Percentiles rank a stretch among this genome's conserved stretches.
phyloP scores from a whole-genome alignment of 2,888 invertebrate genomes.

The Sarcophaga caerulescens region DNA sequence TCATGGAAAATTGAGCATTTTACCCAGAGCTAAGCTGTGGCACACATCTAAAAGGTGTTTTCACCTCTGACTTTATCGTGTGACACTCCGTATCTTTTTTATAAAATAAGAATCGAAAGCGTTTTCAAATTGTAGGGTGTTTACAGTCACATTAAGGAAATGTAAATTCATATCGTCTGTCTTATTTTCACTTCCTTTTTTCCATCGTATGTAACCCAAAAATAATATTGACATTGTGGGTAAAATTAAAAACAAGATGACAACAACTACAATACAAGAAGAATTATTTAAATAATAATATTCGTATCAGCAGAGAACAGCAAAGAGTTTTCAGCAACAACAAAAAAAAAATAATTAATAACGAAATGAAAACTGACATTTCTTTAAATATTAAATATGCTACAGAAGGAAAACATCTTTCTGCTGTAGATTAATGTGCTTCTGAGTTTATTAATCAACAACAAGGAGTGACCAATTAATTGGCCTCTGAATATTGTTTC shows the following conservation, averaged over 20 bases:
- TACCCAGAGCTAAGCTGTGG: too few relatives aligned
- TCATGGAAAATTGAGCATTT: too few relatives aligned
- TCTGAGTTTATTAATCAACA: constrained; percentile 26
- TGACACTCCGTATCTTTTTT: too few relatives aligned
- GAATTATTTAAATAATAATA: constrained; percentile 29
- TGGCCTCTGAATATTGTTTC: too few relatives aligned
- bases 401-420: not conserved
- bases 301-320: constrained; percentile 35
- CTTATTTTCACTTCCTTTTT: too few relatives aligned
- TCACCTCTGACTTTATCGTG: too few relatives aligned
- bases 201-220: not conserved
- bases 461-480: not conserved
- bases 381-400: constrained; percentile 47
- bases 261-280: constrained; percentile 18
- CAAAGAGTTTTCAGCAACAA: constrained; percentile 17
- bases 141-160: too few relatives aligned
- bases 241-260: constrained; percentile 22
- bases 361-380: constrained; percentile 11
- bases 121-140: too few relatives aligned
- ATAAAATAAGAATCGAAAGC: too few relatives aligned
- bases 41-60: too few relatives aligned
- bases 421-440: not conserved
- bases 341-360: constrained; percentile 1
- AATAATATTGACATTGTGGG: constrained; percentile 29
- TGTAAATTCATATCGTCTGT: too few relatives aligned